phyloP scores from a whole-genome alignment of 1,140 invertebrate genomes.

The Oreohelix idahoensis region DNA sequence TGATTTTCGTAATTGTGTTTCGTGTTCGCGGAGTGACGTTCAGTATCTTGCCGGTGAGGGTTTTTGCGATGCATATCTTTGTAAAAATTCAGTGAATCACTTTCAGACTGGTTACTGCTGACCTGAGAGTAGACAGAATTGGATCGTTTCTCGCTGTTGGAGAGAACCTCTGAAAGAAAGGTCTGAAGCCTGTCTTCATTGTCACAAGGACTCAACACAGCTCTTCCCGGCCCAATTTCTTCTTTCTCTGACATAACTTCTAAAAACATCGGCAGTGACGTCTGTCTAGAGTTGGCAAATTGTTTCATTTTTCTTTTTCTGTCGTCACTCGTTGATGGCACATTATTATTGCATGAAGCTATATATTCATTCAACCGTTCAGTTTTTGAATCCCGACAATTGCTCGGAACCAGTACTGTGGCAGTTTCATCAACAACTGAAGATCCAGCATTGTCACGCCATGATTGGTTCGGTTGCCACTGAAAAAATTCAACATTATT shows the following conservation, averaged over 20 bases:
- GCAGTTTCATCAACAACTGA: constrained; percentile 8
- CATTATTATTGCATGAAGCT: constrained; percentile 20
- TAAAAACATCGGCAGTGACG: constrained; percentile 63
- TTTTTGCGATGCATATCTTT: too few species aligned
- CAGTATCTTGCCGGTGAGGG: too few species aligned
- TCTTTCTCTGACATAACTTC: constrained; percentile 67
- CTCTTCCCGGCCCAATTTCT: constrained; percentile 48
- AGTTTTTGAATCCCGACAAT: background rate
- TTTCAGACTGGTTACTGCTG: constrained; percentile 23
- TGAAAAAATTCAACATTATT: background rate
- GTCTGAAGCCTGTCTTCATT: constrained; percentile 31
- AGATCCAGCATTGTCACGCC: background rate
- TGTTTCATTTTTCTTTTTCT: constrained; percentile 48
- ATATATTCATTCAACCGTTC: constrained; percentile 40
- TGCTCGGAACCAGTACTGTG: background rate
- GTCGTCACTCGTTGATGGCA: background rate
- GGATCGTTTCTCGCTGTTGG: constrained; percentile 1
- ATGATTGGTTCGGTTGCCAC: background rate
- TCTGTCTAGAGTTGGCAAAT: constrained; percentile 58
- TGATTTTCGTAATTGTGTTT: too few species aligned
- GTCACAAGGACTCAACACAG: constrained; percentile 43
- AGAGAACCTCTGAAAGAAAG: constrained; percentile 11
- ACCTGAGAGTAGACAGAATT: background rate
- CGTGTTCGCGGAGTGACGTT: too few species aligned
- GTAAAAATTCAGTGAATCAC: too few species aligned